Conservation (phyloP, 2,888 invertebrate species). For the Cataglyphis albicans region DNA sequence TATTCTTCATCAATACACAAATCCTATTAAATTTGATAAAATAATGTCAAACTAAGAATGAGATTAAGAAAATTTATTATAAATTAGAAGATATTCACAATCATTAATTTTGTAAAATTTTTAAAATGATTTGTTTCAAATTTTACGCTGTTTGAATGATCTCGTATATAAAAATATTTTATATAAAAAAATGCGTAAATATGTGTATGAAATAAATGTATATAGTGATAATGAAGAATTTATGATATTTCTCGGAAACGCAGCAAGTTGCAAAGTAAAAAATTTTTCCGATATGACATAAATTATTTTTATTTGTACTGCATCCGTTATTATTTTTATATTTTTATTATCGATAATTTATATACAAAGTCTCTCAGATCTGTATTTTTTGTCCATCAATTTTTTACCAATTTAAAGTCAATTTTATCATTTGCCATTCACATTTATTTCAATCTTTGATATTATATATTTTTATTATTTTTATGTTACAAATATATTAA, state of each 20-base stretch:
- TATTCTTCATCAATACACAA: neutral
- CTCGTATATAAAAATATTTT: neutral
- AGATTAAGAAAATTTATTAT: conserved; percentile 1
- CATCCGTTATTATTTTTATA: neutral
- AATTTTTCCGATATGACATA: conserved; percentile 11
- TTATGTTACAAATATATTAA: neutral
- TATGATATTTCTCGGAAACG: conserved; percentile 12
- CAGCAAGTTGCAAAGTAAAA: too few relatives aligned
- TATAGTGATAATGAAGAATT: neutral
- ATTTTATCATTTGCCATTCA: conserved; percentile 3
- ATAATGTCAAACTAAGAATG: neutral
- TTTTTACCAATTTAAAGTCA: neutral
- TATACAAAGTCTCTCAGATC: neutral
- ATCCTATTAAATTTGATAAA: neutral
- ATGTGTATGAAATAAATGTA: neutral
- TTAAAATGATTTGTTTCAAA: neutral
- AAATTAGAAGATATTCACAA: neutral
- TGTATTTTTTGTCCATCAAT: conserved; percentile 1
- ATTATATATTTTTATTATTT: neutral
- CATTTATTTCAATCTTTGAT: neutral
- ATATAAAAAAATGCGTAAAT: neutral
- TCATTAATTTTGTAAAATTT: neutral
- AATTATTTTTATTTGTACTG: conserved; percentile 5
- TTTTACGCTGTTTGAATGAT: neutral
- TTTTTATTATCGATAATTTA: conserved; percentile 1